phyloP scores from a whole-genome alignment of 2,888 invertebrate genomes.

The Drosophila peninsularis region DNA sequence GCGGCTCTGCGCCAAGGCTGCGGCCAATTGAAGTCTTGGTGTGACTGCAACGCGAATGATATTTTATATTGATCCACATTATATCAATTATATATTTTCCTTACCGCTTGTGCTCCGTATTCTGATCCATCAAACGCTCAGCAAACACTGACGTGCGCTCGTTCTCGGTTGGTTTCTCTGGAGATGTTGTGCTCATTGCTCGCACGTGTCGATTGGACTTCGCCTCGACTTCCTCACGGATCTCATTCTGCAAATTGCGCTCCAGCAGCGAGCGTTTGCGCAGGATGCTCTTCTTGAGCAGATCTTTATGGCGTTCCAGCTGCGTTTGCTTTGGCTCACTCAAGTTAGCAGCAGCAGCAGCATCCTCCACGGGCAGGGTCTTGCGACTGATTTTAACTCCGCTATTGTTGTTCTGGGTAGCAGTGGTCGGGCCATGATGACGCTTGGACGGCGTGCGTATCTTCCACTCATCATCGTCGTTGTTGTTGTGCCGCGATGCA shows the following conservation, averaged over 20 bases:
- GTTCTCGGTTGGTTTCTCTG: conserved; percentile 69
- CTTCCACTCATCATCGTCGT: conserved; percentile 70
- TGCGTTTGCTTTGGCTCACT: conserved; percentile 86
- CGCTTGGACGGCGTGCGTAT: conserved; percentile 53
- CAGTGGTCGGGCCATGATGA: conserved; percentile 22
- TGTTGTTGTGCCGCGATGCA: conserved; percentile 31
- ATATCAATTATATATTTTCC: background rate
- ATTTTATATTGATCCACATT: background rate
- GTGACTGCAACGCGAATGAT: conserved; percentile 4
- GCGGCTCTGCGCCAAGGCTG: conserved; percentile 39
- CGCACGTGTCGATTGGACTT: conserved; percentile 64
- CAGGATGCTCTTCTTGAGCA: conserved; percentile 96
- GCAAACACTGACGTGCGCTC: conserved; percentile 41
- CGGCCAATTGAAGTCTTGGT: conserved; percentile 32
- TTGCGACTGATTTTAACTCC: conserved; percentile 51
- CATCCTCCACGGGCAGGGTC: conserved; percentile 29
- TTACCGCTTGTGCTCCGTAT: conserved; percentile 58
- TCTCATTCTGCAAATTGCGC: conserved; percentile 94
- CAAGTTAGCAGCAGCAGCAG: conserved; percentile 22
- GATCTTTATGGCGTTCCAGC: conserved; percentile 93
- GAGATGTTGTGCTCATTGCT: conserved; percentile 68
- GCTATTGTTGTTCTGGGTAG: conserved; percentile 32
- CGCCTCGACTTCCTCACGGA: conserved; percentile 91
- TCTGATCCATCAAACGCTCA: conserved; percentile 54
- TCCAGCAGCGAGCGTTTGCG: conserved; percentile 95